These are phyloP conservation scores for Nebria salina DNA, from an alignment of 2,888 invertebrate species.

Conservation along the genomic window DNA sequence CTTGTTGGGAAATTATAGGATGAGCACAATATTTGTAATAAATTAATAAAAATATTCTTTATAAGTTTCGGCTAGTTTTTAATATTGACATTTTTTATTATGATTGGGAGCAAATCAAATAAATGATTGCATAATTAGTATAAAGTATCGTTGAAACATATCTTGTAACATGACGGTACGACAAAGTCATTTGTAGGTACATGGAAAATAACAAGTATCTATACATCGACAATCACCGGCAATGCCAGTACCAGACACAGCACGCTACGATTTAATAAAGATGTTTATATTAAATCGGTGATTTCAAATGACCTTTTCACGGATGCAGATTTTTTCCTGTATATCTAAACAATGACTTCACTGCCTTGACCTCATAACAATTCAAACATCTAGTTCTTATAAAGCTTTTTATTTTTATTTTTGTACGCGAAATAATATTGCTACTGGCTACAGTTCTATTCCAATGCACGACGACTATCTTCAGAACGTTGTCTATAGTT, in stretches of 20 bases:
- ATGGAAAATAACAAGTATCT: too few relatives aligned
- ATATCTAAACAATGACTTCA: slow-evolving; percentile 4
- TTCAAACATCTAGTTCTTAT: slow-evolving; percentile 3
- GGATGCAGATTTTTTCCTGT: not conserved
- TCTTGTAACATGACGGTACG: not conserved
- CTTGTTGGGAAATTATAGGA: too few relatives aligned
- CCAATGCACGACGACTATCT: too few relatives aligned
- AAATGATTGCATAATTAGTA: too few relatives aligned
- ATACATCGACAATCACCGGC: not conserved
- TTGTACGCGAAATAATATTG: not conserved
- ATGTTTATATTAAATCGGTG: slow-evolving; percentile 9
- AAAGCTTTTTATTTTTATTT: not conserved
- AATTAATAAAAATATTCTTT: too few relatives aligned
- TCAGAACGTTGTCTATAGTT: too few relatives aligned
- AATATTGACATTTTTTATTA: too few relatives aligned
- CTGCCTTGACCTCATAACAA: slow-evolving; percentile 12
- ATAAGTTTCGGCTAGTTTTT: too few relatives aligned
- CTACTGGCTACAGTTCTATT: too few relatives aligned
- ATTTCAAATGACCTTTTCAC: slow-evolving; percentile 13
- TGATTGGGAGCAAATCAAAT: too few relatives aligned
- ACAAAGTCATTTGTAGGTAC: not conserved
- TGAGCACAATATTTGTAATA: too few relatives aligned
- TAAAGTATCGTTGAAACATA: too few relatives aligned
- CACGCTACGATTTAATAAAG: slow-evolving; percentile 8
- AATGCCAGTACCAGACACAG: not conserved